Base-by-base conservation (phyloP, 30 jellyfish, hydroid and myxozoan species). In the Pseudorhiza aurosa region DNA sequence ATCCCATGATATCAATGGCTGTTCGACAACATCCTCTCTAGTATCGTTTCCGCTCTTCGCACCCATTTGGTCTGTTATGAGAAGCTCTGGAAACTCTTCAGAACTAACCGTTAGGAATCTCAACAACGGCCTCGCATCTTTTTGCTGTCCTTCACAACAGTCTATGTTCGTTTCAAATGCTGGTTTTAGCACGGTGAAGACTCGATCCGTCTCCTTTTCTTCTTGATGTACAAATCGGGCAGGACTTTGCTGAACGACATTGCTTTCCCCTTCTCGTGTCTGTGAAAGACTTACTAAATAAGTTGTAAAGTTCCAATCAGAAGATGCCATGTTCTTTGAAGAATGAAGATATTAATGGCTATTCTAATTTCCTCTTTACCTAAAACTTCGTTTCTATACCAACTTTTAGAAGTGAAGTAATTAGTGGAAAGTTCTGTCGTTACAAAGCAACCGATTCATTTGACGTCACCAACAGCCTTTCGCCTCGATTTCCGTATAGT, bases 1-100 rank as follows among this genome's bases (percentile, higher is more conserved):
- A 36, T 73, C 86, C 86, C 86, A 73, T 35, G 86, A 73, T 21
- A 73, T 32, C 27, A 73, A 51, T 12, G 72, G 86, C 8, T 73
- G 86, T 33, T 73, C 86, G 0, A 73, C 62, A 8, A 33, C 47
- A 24, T 53, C 30, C 14, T 73, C 75, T 18, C n/a, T 36, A 26
- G 15, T 1, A 3, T 19, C 82, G 10, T 31, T 1, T 24, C 18
- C 59, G 19, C 19, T 15, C 17, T n/a, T 44, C 32, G n/a, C 33
- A 2, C 8, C 59, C 11, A 31, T 35, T 30, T 35, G 14, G 17
- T 32, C 57, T 25, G 45, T 10, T 27, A 7, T 15, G 8, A 10
- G 75, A 6, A 26, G 45, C 10, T 36, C 36, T 27, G 11, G 60
- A 8, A n/a, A 60, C 15, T 39, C 62, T 25, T 19, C 62, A 47